Evolutionary conservation across 2,113 vertebrate genomes (phyloP), one percentile per base, ranked within the genome.

Genomic region (Polypterus senegalus): DNA sequence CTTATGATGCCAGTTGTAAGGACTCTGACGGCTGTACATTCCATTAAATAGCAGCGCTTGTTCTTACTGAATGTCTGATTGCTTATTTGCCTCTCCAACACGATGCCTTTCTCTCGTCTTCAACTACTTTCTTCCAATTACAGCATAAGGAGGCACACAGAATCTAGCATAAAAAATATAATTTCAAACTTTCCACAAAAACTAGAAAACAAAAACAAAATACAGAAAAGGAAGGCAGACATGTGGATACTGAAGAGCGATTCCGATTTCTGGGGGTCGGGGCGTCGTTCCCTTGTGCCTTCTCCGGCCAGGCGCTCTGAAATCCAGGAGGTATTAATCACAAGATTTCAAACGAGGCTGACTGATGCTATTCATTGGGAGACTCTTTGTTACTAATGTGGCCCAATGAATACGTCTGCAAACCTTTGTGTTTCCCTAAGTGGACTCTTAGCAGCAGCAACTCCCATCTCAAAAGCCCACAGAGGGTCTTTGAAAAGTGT

Each of bases 281-380:
- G 62, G 48, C 3, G 63, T 78, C 77, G 74, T 71, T 57, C 60
- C 66, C 74, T 75, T 66, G 69, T 66, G 58, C 62, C 58, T 46
- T 57, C 61, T 67, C 68, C 65, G 63, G 6, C 64, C 59, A 49
- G 59, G 64, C 55, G 63, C 71, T 46, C 73, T 66, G 10, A 49
- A 72, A 71, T 78, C 61, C 69, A 77, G 76, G 79, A 74, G 65
- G 76, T 87, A 92, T 95, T 89, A 90, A 94, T 97, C 91, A 94
- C 73, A 55, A 6, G 62, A 66, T 79, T 86, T 87, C 81, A 86
- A 88, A 81, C 75, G 83, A 70, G 70, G 76, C 74, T 84, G 86
- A 87, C 82, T 84, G 78, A 83, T 75, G 73, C 84, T 83, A 91
- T 96, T 97, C 89, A 91, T 48, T 49, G 69, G 73, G 72, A 58